Evolutionary conservation across 2,888 invertebrate species (phyloP), one percentile per base, ranked within the genome.

Genomic region (Sphecodes monilicornis): DNA sequence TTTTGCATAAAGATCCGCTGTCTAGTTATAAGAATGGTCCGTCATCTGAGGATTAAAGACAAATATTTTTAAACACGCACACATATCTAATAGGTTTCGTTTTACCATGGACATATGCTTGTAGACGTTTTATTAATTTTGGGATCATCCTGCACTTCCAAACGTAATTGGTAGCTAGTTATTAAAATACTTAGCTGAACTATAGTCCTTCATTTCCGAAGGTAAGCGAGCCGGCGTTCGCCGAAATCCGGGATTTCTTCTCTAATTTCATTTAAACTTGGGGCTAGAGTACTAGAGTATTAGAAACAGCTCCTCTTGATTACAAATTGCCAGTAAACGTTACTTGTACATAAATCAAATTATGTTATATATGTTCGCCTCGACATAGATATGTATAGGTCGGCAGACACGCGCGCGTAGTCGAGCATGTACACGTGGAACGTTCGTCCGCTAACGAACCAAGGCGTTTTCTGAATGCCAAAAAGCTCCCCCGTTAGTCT

Each of bases 401-500:
- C 68, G n/a, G 50, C 29, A 68, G 29, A 46, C 32, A 26, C 57
- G 60, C n/a, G 60, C 16, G 74, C 46, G 41, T n/a, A 43, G 32
- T 22, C 22, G 64, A 32, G 26, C 50, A 26, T 74, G 68, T 46
- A 78, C 72, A 69, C 66, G 76, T 32, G 70, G 18, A 83, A 72
- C 83, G 83, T 87, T 88, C 86, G 86, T 77, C 82, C 84, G 88
- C 93, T 93, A 93, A 93, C 92, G 91, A 93, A 92, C 92, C 90
- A 70, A 86, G 75, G 88, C 92, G 92, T 90, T 90, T 89, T 90
- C 91, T 88, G 93, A 93, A 93, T 93, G 85, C 89, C 88, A 92
- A 93, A 92, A 88, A 90, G 91, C 87, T 74, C 76, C 84, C 91
- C 90, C 88, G 88, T 26, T 60, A 29, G 60, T 60, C 60, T 60